These are phyloP conservation scores for Scytalopus superciliaris DNA, from an alignment of 2,113 vertebrate genomes.

Conservation along the genomic window DNA sequence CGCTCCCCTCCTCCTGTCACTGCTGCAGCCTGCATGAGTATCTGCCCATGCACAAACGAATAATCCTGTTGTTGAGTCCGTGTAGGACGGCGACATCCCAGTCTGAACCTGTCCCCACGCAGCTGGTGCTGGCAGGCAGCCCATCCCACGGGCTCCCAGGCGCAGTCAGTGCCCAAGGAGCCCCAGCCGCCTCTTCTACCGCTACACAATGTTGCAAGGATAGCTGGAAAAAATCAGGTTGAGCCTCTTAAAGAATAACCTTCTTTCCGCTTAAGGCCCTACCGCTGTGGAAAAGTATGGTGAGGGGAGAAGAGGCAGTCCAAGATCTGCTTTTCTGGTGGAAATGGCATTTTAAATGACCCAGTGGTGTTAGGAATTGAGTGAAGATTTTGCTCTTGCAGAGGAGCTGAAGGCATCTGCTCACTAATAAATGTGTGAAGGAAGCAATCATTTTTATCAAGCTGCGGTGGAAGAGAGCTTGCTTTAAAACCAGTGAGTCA, in stretches of 20 bases:
- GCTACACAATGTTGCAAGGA: background rate
- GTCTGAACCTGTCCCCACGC: fast-evolving
- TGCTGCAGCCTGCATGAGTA: background rate
- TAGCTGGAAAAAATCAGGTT: background rate
- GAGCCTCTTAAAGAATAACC: background rate
- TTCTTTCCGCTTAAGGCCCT: background rate
- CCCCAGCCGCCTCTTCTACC: background rate
- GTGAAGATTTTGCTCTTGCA: background rate
- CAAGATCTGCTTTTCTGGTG: background rate
- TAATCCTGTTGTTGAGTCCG: background rate
- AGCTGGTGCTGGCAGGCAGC: background rate
- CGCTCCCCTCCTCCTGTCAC: fast-evolving
- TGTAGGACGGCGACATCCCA: fast-evolving
- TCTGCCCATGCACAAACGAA: background rate
- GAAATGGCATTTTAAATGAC: background rate
- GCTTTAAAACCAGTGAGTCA: background rate
- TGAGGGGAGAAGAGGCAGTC: background rate
- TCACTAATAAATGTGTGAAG: background rate
- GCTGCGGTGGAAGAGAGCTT: background rate
- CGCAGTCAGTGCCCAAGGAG: fast-evolving
- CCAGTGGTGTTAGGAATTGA: background rate
- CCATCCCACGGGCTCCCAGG: background rate
- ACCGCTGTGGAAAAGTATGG: fast-evolving
- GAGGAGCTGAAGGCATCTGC: background rate
- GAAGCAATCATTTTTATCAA: background rate